These are phyloP conservation scores for Phania funesta DNA, from an alignment of 2,888 invertebrate genomes.

Conservation along the genomic window DNA sequence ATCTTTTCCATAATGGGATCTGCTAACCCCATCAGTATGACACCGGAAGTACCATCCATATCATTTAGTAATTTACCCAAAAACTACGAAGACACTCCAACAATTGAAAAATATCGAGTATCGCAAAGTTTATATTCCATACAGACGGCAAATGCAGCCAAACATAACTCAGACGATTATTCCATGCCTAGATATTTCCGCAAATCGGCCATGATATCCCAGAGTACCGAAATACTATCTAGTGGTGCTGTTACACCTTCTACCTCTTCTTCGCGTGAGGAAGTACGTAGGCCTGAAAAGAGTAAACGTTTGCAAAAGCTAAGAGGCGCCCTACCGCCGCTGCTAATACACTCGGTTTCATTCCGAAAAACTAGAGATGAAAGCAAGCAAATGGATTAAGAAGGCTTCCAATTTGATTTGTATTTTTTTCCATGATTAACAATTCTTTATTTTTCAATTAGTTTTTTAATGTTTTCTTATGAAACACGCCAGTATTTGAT, in stretches of 20 bases:
- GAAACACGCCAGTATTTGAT: no score
- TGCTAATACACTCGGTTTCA: slow-evolving; percentile 79
- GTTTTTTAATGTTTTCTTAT: background rate
- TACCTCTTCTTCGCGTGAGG: slow-evolving; percentile 71
- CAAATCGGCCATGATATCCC: slow-evolving; percentile 77
- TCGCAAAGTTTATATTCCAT: slow-evolving; percentile 80
- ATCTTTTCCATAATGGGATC: slow-evolving; percentile 79
- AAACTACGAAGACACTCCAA: slow-evolving; percentile 80
- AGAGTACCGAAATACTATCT: slow-evolving; percentile 75
- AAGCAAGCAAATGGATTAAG: slow-evolving; percentile 74
- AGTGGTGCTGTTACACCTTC: slow-evolving; percentile 68
- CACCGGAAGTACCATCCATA: slow-evolving; percentile 81
- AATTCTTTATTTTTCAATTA: background rate
- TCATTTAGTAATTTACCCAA: slow-evolving; percentile 80
- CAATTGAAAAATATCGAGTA: slow-evolving; percentile 80
- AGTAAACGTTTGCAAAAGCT: slow-evolving; percentile 79
- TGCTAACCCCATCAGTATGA: slow-evolving; percentile 79
- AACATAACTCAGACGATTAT: slow-evolving; percentile 81
- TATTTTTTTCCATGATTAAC: background rate
- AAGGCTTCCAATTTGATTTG: background rate
- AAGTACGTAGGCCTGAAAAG: slow-evolving; percentile 75
- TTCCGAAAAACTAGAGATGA: slow-evolving; percentile 77
- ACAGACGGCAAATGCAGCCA: slow-evolving; percentile 81
- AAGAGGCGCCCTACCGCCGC: slow-evolving; percentile 78
- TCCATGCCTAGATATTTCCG: slow-evolving; percentile 85